Percentiles rank a stretch among this genome's conserved stretches.
phyloP scores from a whole-genome alignment of 2,888 invertebrate species.

The Netelia inedita region DNA sequence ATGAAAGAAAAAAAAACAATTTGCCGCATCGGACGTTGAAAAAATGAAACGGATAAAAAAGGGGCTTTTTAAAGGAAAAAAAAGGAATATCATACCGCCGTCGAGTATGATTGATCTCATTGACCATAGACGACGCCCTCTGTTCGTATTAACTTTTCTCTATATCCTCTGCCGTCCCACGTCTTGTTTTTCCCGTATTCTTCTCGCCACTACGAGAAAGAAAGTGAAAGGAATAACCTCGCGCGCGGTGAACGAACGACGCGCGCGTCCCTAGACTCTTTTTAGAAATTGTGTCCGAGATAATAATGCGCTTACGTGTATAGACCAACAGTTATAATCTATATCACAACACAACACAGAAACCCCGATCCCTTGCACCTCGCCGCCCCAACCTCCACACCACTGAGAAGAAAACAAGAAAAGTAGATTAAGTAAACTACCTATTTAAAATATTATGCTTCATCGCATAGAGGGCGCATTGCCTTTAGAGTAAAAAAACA shows the following conservation, averaged over 20 bases:
- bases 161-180: slow-evolving; percentile 45
- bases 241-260: slow-evolving; percentile 66
- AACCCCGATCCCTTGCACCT: no score
- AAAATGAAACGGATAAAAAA: slow-evolving; percentile 69
- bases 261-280: slow-evolving; percentile 76
- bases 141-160: slow-evolving; percentile 46
- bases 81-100: slow-evolving; percentile 77
- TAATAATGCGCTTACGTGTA: slow-evolving; percentile 83
- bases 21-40: slow-evolving; percentile 24
- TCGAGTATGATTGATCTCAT: slow-evolving; percentile 83
- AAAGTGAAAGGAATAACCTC: slow-evolving; percentile 64
- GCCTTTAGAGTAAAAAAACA: slow-evolving; percentile 75
- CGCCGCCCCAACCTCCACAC: not conserved
- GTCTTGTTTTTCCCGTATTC: slow-evolving; percentile 15
- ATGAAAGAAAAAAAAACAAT: slow-evolving; percentile 28
- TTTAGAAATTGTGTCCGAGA: slow-evolving; percentile 80
- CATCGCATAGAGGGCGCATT: slow-evolving; percentile 79
- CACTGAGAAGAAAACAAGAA: slow-evolving; percentile 30
- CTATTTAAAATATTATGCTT: slow-evolving; percentile 82
- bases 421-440: slow-evolving; percentile 79
- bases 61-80: slow-evolving; percentile 70
- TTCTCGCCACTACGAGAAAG: slow-evolving; percentile 23
- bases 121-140: slow-evolving; percentile 81
- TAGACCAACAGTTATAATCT: slow-evolving; percentile 77
- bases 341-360: slow-evolving; percentile 30